phyloP scores from a whole-genome alignment of 2,888 invertebrate genomes.

The Drosophila histrio region DNA sequence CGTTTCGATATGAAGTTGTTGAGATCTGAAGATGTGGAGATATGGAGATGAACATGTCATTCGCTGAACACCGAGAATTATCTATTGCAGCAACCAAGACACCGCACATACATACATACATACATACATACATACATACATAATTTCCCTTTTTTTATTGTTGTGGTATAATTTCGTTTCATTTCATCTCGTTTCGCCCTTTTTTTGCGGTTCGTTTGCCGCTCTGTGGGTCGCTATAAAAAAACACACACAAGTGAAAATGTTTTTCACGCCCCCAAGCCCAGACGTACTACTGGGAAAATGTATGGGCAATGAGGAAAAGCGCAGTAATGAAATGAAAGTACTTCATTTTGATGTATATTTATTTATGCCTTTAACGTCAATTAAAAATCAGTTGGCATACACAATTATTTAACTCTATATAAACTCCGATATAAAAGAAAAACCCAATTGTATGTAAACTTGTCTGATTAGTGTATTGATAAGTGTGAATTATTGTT shows the following conservation, averaged over 20 bases:
- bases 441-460: too few species aligned
- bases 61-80: constrained; percentile 35
- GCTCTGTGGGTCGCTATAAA: constrained; percentile 9
- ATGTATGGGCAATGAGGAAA: constrained; percentile 58
- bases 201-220: constrained; percentile 37
- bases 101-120: neutral
- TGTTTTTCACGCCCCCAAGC: constrained; percentile 41
- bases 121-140: neutral
- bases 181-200: constrained; percentile 15
- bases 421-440: too few species aligned
- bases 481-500: too few species aligned
- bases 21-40: constrained; percentile 9
- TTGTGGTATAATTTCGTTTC: constrained; percentile 46
- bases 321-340: constrained; percentile 36
- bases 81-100: constrained; percentile 21
- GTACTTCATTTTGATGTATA: neutral
- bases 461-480: too few species aligned
- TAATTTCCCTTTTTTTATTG: constrained; percentile 56
- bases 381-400: neutral
- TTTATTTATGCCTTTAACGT: neutral
- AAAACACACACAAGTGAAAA: constrained; percentile 48
- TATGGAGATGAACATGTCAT: constrained; percentile 37
- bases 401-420: neutral
- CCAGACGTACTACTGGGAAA: constrained; percentile 36
- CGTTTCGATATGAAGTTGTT: constrained; percentile 38